Base-by-base conservation (phyloP, 2,797 vertebrate species). In the Arrhamphus sclerolepis region DNA sequence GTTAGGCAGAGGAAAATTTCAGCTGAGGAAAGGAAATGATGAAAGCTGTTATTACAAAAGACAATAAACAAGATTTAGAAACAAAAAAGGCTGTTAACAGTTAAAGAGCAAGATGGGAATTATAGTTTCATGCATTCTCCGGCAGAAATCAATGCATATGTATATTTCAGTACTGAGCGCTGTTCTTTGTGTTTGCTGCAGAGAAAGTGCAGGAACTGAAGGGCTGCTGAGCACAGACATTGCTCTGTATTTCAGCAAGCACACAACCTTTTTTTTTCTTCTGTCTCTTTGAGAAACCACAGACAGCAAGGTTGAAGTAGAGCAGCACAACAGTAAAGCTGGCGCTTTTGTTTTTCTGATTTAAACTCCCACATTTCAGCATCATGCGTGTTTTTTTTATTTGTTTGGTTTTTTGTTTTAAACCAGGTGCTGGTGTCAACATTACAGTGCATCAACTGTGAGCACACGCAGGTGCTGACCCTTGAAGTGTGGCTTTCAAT, bases 291-390 rank as follows among this genome's bases (percentile, higher is more conserved):
- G 50, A 26, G 50, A 38, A 34, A 44, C 28, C 42, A 28, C 74
- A 75, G 62, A 55, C 63, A 55, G 71, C 56, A 50, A 66, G 69
- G 82, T 81, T 75, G 81, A 56, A 77, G 59, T 14, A 34, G 44
- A 60, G 60, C 64, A 28, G 55, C 51, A 0, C 62, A 64, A 66
- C 42, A 67, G 59, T 55, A 59, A 41, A 56, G 42, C 63, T 68
- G 74, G 56, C 74, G 75, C 46, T 65, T 71, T 62, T 57, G 58
- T 6, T 16, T 50, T 46, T 78, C 70, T 72, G 80, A 61, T 62
- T 77, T 61, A 79, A 58, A 77, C 68, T 79, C 61, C 44, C 24
- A 16, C 48, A 17, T 66, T 49, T 66, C 43, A 28, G 8, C 54
- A 34, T 49, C 3, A 17, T 29, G 28, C 8, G 1, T 14, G 5